phyloP scores from a whole-genome alignment of 2,888 invertebrate genomes.

The Dryococelus australis region DNA sequence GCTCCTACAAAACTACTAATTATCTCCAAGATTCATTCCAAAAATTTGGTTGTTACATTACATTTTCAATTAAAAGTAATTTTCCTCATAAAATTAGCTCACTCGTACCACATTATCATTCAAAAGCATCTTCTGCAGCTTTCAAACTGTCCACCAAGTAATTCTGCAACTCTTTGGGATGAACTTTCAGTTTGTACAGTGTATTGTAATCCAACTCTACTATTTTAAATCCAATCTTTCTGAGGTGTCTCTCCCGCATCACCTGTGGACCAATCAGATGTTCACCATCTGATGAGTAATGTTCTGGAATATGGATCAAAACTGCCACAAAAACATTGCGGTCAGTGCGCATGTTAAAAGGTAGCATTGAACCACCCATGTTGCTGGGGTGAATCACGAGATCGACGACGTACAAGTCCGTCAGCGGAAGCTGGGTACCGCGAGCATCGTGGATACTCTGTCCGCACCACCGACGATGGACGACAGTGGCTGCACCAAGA shows the following conservation, averaged over 20 bases:
- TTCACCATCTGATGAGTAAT: conserved; percentile 66
- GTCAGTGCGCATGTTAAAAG: conserved; percentile 60
- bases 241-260: conserved; percentile 69
- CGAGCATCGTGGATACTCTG: conserved; percentile 62
- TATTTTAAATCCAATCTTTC: conserved; percentile 69
- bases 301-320: conserved; percentile 70
- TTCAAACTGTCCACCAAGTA: conserved; percentile 63
- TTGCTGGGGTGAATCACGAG: conserved; percentile 64
- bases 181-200: conserved; percentile 62
- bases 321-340: conserved; percentile 64
- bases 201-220: conserved; percentile 65
- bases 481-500: conserved; percentile 60
- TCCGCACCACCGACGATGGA: conserved; percentile 60
- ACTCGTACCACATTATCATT: background rate
- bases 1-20: background rate
- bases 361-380: conserved; percentile 55
- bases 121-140: conserved; percentile 54
- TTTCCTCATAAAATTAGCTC: background rate
- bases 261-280: conserved; percentile 69
- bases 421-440: conserved; percentile 64
- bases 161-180: conserved; percentile 60
- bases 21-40: background rate
- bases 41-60: background rate
- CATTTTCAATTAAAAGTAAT: background rate
- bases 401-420: conserved; percentile 68